Evolutionary conservation across 2,888 invertebrate species (phyloP).

Genomic region (Schizotus pectinicornis): DNA sequence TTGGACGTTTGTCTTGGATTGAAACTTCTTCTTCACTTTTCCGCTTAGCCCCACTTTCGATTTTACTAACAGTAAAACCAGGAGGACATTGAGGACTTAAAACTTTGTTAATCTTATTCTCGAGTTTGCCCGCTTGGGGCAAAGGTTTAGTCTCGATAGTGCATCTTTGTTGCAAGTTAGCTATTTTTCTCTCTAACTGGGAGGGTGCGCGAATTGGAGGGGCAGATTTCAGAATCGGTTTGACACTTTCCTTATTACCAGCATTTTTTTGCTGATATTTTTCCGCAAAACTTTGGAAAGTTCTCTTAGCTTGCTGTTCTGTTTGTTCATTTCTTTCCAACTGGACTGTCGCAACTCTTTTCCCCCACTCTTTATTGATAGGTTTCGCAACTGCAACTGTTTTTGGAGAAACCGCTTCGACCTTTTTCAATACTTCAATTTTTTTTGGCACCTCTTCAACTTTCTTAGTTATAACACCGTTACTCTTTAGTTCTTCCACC

Average conservation of each 20-base stretch:
- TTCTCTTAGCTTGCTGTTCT: constrained; percentile 47
- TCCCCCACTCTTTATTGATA: constrained; percentile 15
- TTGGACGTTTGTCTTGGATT: constrained; percentile 51
- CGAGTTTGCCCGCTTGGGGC: constrained; percentile 13
- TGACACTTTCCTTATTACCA: constrained; percentile 18
- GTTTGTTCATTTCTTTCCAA: constrained; percentile 44
- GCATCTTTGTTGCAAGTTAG: constrained; percentile 50
- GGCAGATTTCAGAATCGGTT: constrained; percentile 3
- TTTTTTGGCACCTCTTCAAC: background rate
- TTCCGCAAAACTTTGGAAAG: constrained; percentile 50
- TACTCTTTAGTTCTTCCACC: background rate
- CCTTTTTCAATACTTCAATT: background rate
- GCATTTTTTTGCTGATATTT: constrained; percentile 36
- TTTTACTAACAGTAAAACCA: constrained; percentile 58
- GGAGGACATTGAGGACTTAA: constrained; percentile 41
- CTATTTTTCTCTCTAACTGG: constrained; percentile 46
- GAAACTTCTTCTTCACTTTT: constrained; percentile 43
- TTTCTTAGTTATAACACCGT: background rate
- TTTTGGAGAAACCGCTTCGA: background rate
- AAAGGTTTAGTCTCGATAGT: constrained; percentile 47
- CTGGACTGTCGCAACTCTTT: constrained; percentile 42
- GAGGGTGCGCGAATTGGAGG: constrained; percentile 24
- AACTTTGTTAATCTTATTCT: constrained; percentile 18
- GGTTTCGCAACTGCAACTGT: constrained; percentile 2
- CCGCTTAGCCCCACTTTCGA: constrained; percentile 54